Evolutionary conservation across 2,888 invertebrate species (phyloP), one percentile per base, ranked within the genome.

Genomic region (Nemoura dubitans): DNA sequence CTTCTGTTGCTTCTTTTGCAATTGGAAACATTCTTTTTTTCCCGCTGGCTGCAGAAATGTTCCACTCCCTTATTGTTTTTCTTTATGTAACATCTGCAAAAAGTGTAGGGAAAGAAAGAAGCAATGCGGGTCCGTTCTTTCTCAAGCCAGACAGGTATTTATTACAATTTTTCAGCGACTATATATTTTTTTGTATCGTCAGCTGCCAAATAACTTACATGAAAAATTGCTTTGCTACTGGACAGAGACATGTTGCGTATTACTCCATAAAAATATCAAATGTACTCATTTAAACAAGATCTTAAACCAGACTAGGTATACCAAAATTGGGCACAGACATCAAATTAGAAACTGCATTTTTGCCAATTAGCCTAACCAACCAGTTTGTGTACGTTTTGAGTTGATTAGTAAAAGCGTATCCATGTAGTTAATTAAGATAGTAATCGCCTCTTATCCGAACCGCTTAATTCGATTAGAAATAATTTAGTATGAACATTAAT

Each of bases 391-490:
- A 27, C 5, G 78, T 28, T 26, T 78, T 14, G 7, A 36, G 78
- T 78, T 78, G 26, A 28, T 26, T 78, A 28, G 78, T 78, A 28
- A 78, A 78, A 78, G 78, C 78, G 28, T 27, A 78, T 7, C 78
- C 78, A 78, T 78, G 78, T 78, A 78, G 78, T 78, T 78, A 26
- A 78, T 78, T 78, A 78, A 78, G 78, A 78, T 78, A 78, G 26
- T 26, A 28, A 78, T 78, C 78, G 78, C 5, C 27, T 78, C 28
- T 78, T 78, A 26, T 78, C 78, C 59, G 59, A 59, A 21, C 21
- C 59, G 59, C 59, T 59, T 59, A 59, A 59, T 59, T 59, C 59
- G 59, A 59, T 59, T 59, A 59, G 59, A 59, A 59, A 59, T 59
- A 59, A 59, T 59, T 59, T 59, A 59, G 59, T 59, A 59, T 59